Base-by-base conservation (phyloP, 37 sponge, comb jelly and placozoan species). In the Tethya wilhelma region DNA sequence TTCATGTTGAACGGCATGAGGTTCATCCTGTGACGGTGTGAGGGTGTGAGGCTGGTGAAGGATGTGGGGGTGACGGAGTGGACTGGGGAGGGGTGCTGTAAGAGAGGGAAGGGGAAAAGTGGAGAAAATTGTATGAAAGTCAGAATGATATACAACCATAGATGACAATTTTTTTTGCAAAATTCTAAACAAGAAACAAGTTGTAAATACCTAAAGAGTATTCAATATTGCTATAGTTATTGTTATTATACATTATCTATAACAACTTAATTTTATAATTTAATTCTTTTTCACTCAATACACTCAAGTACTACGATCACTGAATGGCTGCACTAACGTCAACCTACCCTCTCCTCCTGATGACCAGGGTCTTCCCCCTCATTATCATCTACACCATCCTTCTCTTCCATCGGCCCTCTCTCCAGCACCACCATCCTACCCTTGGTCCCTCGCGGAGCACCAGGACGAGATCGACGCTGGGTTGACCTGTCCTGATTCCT, bases 1-100 rank as follows among this genome's bases (percentile, higher is more conserved):
- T 81, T 81, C 60, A 81, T 57, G 26, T 59, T 59, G 42, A 63
- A 81, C n/a, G 82, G 73, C 0, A 59, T 46, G 55, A n/a, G 73
- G 6, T 72, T 53, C 5, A 4, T 26, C 55, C 55, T 49, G 55
- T 17, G 9, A 17, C 17, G 55, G 17, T 49, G 55, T 19, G 9
- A 19, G 55, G 55, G 17, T 49, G 17, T 49, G 57, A 56, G 56
- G 28, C 20, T 22, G 38, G 38, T 40, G 44, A 38, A 59, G 42
- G 77, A 75, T 14, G 36, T 55, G 44, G 77, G 77, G 3, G 63
- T 75, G 41, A 1, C 26, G 69, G 80, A 67, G 58, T 33, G 69
- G 69, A 34, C 40, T 29, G 40, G 4, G 59, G 69, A 30, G 32
- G 39, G 57, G 30, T 42, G 44, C 77, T 30, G 63, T 75, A 42